Percentiles rank a stretch among this genome's conserved stretches.
phyloP scores from a whole-genome alignment of 2,888 invertebrate genomes.

The Ichneumon xanthorius region DNA sequence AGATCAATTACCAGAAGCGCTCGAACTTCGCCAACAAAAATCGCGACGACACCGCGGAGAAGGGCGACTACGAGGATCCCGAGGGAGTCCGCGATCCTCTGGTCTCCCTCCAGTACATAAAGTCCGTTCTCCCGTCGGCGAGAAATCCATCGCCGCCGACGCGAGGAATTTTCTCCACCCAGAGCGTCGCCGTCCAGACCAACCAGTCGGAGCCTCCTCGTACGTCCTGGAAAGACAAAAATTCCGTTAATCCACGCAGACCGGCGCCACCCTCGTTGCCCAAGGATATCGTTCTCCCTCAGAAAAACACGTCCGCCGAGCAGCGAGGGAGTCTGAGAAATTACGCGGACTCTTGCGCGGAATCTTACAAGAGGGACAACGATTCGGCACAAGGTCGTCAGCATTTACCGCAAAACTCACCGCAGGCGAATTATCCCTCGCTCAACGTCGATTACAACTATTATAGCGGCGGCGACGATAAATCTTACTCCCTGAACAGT shows the following conservation, averaged over 20 bases:
- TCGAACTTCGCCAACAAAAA: conserved; percentile 46
- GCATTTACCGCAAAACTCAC: conserved; percentile 51
- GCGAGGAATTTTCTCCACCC: conserved; percentile 44
- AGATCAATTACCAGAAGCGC: conserved; percentile 62
- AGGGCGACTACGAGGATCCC: conserved; percentile 53
- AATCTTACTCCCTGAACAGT: conserved; percentile 37
- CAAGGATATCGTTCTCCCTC: background rate
- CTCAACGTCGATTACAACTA: conserved; percentile 49
- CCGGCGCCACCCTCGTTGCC: conserved; percentile 2
- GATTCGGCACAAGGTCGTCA: conserved; percentile 58
- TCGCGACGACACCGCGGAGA: conserved; percentile 50
- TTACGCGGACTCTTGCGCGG: conserved; percentile 20
- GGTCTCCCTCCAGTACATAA: conserved; percentile 48
- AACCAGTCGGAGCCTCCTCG: conserved; percentile 38
- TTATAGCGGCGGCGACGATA: conserved; percentile 44
- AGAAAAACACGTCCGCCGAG: background rate
- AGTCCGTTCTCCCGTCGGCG: conserved; percentile 34
- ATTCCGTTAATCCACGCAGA: conserved; percentile 34
- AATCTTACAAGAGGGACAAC: conserved; percentile 4
- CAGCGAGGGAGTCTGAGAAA: conserved; percentile 47
- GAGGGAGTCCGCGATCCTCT: conserved; percentile 26
- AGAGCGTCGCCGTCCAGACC: conserved; percentile 69
- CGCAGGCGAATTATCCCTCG: conserved; percentile 43
- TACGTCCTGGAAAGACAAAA: conserved; percentile 11
- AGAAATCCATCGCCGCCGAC: conserved; percentile 56